Percentiles rank a stretch among this genome's conserved stretches.
Conservation (phyloP, 2,888 invertebrate species). For the Ormyrus nitidulus region DNA sequence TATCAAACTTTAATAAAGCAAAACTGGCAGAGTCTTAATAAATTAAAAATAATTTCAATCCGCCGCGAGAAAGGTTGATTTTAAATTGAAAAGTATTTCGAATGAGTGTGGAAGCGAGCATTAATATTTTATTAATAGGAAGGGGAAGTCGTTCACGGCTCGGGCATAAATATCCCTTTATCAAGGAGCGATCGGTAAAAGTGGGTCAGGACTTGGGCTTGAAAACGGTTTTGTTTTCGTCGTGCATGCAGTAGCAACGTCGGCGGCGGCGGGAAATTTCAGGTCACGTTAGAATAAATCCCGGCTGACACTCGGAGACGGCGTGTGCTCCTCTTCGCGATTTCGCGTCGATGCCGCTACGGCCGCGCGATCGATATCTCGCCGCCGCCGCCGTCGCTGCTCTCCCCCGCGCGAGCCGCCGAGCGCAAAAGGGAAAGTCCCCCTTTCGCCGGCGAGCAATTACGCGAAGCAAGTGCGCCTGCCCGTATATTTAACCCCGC, state of each 20-base stretch:
- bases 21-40: too few species aligned
- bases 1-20: too few species aligned
- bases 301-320: constrained; percentile 3
- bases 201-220: neutral
- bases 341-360: constrained; percentile 12
- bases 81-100: too few species aligned
- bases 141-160: too few species aligned
- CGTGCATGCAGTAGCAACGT: neutral
- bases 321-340: constrained; percentile 25
- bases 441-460: constrained; percentile 45
- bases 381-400: neutral
- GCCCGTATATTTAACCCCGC: constrained; percentile 40
- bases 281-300: constrained; percentile 48
- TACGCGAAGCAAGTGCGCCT: constrained; percentile 45
- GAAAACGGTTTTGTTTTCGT: constrained; percentile 32
- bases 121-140: too few species aligned
- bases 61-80: neutral
- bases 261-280: constrained; percentile 22
- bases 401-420: neutral
- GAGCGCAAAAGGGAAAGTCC: constrained; percentile 53
- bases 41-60: neutral
- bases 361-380: constrained; percentile 38
- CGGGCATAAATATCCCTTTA: constrained; percentile 32
- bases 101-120: too few species aligned
- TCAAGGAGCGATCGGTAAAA: constrained; percentile 26